These are phyloP conservation scores for Serrognathus titanus DNA, from an alignment of 2,888 invertebrate genomes.

Conservation along the genomic window DNA sequence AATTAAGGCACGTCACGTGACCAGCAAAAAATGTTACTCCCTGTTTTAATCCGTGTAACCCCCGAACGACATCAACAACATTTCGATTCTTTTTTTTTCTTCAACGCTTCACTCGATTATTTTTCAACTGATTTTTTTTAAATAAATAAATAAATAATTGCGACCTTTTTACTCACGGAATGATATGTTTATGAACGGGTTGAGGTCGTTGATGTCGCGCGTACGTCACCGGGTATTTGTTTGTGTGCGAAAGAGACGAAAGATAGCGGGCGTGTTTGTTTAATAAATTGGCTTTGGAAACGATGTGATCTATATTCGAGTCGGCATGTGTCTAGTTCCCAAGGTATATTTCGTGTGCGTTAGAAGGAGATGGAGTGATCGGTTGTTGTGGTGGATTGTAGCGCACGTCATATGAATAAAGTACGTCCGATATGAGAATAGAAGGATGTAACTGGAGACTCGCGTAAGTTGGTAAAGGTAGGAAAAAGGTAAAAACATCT, in stretches of 20 bases:
- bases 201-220: constrained; percentile 5
- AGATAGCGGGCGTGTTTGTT: constrained; percentile 13
- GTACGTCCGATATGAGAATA: constrained; percentile 20
- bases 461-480: constrained; percentile 29
- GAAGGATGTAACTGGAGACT: constrained; percentile 24
- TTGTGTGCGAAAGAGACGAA: constrained; percentile 14
- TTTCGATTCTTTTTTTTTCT: too few relatives aligned
- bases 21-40: constrained; percentile 8
- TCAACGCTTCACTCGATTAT: neutral
- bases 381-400: constrained; percentile 21
- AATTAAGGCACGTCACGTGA: constrained; percentile 10
- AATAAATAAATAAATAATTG: constrained; percentile 6
- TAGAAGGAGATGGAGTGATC: constrained; percentile 26
- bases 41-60: constrained; percentile 10
- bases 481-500: constrained; percentile 30
- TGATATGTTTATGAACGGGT: constrained; percentile 28
- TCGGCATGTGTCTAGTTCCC: constrained; percentile 22
- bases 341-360: constrained; percentile 1
- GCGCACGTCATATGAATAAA: constrained; percentile 39
- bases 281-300: constrained; percentile 18
- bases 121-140: constrained; percentile 7
- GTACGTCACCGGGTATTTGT: constrained; percentile 1
- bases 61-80: constrained; percentile 5
- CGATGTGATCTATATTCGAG: constrained; percentile 21
- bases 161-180: constrained; percentile 19